phyloP scores from a whole-genome alignment of 1,140 invertebrate species.

The Zaprionus inermis region DNA sequence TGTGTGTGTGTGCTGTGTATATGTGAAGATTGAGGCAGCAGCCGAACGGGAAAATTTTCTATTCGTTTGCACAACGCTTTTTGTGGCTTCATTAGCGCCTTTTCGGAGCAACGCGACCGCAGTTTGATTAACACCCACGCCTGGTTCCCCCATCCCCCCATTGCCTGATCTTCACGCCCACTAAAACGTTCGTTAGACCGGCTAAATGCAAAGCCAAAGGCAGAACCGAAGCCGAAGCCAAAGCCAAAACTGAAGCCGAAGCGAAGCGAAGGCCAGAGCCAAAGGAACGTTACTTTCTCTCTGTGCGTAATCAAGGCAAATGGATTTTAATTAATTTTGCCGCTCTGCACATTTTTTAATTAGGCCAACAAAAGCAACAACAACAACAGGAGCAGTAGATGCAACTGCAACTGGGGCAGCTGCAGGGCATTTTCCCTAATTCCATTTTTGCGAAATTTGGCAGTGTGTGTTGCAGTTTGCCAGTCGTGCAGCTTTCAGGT shows the following conservation, averaged over 20 bases:
- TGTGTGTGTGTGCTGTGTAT: background rate
- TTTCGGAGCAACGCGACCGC: background rate
- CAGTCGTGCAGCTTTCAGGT: background rate
- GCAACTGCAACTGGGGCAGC: background rate
- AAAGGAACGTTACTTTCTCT: conserved; percentile 19
- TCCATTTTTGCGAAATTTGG: background rate
- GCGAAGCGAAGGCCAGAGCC: conserved; percentile 26
- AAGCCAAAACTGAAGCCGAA: conserved; percentile 11
- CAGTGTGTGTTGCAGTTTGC: background rate
- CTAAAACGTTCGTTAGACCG: conserved; percentile 1
- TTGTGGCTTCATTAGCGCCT: conserved; percentile 74
- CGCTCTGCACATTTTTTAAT: conserved; percentile 68
- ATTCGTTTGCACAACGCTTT: conserved; percentile 59
- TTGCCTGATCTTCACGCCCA: background rate
- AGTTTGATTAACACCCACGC: conserved; percentile 59
- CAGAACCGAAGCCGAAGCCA: background rate
- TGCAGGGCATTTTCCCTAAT: background rate
- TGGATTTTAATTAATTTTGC: conserved; percentile 79
- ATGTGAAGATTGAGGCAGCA: conserved; percentile 8
- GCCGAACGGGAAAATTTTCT: conserved; percentile 27
- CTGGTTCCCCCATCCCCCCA: background rate
- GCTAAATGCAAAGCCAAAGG: conserved; percentile 18
- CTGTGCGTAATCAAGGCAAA: conserved; percentile 65
- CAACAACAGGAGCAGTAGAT: background rate
- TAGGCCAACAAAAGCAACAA: conserved; percentile 53